These are phyloP conservation scores for Stigmatopora argus DNA, from an alignment of 2,113 vertebrate species.

Conservation along the genomic window DNA sequence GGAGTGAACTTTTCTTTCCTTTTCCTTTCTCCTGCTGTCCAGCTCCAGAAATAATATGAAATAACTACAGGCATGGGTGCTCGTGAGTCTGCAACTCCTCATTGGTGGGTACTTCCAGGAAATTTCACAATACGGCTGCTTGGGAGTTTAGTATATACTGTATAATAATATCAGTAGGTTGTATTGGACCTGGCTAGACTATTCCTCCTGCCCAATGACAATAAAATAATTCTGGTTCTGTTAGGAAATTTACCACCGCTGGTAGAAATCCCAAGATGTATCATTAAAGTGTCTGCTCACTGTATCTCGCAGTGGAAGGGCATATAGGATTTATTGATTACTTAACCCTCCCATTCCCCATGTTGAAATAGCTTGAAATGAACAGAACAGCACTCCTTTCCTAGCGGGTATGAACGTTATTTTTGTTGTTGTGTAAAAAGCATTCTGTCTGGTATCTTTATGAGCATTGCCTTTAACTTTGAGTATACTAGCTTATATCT, in stretches of 20 bases:
- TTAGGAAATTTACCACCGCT: conserved; percentile 23
- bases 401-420: conserved; percentile 10
- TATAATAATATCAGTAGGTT: conserved; percentile 15
- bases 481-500: neutral
- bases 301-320: conserved; percentile 12
- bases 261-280: conserved; percentile 36
- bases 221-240: too few species aligned
- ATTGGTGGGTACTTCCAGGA: conserved; percentile 17
- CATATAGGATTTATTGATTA: conserved; percentile 49
- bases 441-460: neutral
- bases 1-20: conserved; percentile 47
- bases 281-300: conserved; percentile 35
- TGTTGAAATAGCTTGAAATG: conserved; percentile 20
- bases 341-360: conserved; percentile 13
- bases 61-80: neutral
- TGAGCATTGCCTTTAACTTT: neutral
- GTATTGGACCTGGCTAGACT: neutral
- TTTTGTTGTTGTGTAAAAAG: conserved; percentile 19
- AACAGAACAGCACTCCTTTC: conserved; percentile 7
- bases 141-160: conserved; percentile 16
- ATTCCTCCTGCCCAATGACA: neutral
- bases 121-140: conserved; percentile 1
- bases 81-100: conserved; percentile 9
- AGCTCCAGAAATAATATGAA: neutral
- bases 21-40: conserved; percentile 25